These are phyloP conservation scores for Nasonovia ribisnigri DNA, from an alignment of 2,888 invertebrate species.

Conservation along the genomic window DNA sequence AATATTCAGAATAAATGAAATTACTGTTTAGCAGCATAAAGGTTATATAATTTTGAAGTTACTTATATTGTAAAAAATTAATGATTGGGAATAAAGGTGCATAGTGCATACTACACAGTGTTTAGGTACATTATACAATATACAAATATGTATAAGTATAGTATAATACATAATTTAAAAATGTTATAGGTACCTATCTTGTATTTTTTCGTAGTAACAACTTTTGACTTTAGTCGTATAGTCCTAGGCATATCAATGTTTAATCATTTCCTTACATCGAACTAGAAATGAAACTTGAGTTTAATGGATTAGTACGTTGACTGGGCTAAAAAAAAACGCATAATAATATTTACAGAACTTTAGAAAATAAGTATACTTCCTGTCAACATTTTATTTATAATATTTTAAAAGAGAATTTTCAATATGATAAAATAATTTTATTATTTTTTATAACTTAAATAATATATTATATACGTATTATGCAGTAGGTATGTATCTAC, in stretches of 20 bases:
- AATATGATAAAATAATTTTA: background rate
- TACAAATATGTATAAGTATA: background rate
- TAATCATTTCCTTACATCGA: background rate
- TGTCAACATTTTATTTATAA: background rate
- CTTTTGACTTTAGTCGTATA: background rate
- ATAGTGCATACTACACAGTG: background rate
- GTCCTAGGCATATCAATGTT: background rate
- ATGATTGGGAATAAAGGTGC: background rate
- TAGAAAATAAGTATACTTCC: background rate
- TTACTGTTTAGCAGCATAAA: background rate
- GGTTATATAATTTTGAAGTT: background rate
- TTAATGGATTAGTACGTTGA: background rate
- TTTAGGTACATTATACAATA: background rate
- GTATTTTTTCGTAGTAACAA: background rate
- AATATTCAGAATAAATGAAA: background rate
- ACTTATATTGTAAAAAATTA: background rate
- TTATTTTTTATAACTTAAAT: background rate
- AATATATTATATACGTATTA: background rate
- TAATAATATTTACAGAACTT: background rate
- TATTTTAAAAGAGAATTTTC: background rate
- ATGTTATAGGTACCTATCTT: background rate
- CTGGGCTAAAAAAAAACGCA: background rate
- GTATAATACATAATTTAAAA: background rate
- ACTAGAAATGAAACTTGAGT: background rate
- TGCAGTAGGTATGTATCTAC: background rate